These are phyloP conservation scores for Agelastica alni DNA, from an alignment of 2,888 invertebrate genomes.

Conservation along the genomic window DNA sequence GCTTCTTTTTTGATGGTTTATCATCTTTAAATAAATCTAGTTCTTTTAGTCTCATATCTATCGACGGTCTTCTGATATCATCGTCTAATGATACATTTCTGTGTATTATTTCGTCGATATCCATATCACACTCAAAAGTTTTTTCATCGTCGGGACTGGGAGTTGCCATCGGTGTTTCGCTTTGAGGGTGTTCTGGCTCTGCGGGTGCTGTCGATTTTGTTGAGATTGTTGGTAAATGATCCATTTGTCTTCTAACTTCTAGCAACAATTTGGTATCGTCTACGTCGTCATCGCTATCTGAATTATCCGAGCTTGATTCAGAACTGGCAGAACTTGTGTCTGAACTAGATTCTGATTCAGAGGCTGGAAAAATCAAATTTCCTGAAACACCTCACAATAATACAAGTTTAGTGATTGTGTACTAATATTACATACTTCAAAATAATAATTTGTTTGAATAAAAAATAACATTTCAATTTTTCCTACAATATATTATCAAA, in stretches of 20 bases:
- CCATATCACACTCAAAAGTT: slow-evolving; percentile 24
- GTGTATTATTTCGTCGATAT: slow-evolving; percentile 37
- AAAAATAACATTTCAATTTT: too few relatives aligned
- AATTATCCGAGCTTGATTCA: slow-evolving; percentile 59
- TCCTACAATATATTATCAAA: too few relatives aligned
- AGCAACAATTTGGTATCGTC: slow-evolving; percentile 52
- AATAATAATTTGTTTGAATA: too few relatives aligned
- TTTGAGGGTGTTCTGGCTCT: slow-evolving; percentile 5
- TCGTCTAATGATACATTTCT: slow-evolving; percentile 44
- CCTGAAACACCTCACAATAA: too few relatives aligned
- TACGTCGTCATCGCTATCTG: slow-evolving; percentile 57
- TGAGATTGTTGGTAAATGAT: slow-evolving; percentile 38
- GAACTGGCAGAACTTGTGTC: slow-evolving; percentile 55
- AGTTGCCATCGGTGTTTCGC: slow-evolving; percentile 24
- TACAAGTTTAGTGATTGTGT: too few relatives aligned
- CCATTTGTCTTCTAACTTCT: slow-evolving; percentile 51
- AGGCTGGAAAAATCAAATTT: slow-evolving; percentile 39
- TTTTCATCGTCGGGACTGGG: slow-evolving; percentile 41
- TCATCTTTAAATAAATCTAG: slow-evolving; percentile 47
- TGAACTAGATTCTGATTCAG: slow-evolving; percentile 52
- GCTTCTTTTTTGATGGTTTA: slow-evolving; percentile 52
- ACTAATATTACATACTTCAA: too few relatives aligned
- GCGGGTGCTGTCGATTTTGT: too few relatives aligned
- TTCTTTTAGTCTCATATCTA: slow-evolving; percentile 50
- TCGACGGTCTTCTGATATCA: slow-evolving; percentile 41